Evolutionary conservation across 2,113 vertebrate genomes (phyloP), one percentile per base, ranked within the genome.

Genomic region (Vulpes lagopus): DNA sequence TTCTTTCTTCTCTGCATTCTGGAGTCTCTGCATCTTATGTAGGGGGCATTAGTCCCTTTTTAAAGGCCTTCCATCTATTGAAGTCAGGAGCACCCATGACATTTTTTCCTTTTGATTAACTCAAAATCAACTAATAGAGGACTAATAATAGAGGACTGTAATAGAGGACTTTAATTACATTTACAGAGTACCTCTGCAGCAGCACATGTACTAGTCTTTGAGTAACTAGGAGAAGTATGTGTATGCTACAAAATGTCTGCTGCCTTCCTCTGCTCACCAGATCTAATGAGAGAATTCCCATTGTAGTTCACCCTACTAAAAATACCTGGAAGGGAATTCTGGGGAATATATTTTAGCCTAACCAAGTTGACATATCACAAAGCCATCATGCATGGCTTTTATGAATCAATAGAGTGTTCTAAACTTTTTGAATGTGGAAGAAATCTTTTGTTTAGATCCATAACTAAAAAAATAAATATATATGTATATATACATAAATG

Each of bases 171-270:
- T 53, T 79, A 67, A 87, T 35, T 35, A 67, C 11, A 55, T n/a
- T 9, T 30, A 11, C 15, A 91, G 55, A 93, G 64, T 60, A 32
- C 25, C 17, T 80, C 4, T 25, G 83, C 19, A 51, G 10, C 0
- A 85, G 16, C 23, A 64, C 5, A 1, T 57, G 32, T 10, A 38
- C 55, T 16, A 71, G 22, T 53, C 30, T 38, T 86, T 79, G 43
- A 94, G 49, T 80, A 76, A 73, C 27, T n/a, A 51, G 11, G 19
- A 82, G 32, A 30, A 8, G 14, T 14, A 1, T 14, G 8, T 53
- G 1, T 3, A 8, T 4, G 0, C 7, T 11, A 20, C 17, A 49
- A 17, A n/a, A 2, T 27, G 30, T 1, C 71, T 86, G 19, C 59
- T 69, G 53, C 38, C 23, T 92, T 64, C 51, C 23, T 62, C 49